Evolutionary conservation across 2,888 invertebrate genomes (phyloP).

Genomic region (Chydorus sphaericus): DNA sequence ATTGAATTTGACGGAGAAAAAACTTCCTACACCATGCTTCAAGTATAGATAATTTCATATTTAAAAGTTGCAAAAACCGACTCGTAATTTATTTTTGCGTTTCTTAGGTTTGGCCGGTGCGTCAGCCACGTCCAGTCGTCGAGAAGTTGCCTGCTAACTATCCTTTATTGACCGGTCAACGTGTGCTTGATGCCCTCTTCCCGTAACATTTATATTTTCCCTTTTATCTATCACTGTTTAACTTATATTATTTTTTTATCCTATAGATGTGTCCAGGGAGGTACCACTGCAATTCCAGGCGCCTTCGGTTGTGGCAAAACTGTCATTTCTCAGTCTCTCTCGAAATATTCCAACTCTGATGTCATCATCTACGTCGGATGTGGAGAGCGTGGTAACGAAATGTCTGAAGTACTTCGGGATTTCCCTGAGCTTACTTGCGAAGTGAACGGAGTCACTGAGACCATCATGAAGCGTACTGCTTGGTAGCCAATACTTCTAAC

Average conservation of each 20-base stretch:
- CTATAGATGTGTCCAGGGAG: constrained; percentile 85
- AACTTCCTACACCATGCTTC: constrained; percentile 86
- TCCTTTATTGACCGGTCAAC: constrained; percentile 93
- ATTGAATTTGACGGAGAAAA: constrained; percentile 96
- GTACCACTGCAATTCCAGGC: constrained; percentile 96
- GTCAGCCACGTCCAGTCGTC: constrained; percentile 88
- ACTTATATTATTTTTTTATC: neutral
- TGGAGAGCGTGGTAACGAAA: constrained; percentile 99
- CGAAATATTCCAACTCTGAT: constrained; percentile 99
- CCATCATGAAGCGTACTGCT: constrained; percentile 98
- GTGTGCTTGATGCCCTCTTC: constrained; percentile 95
- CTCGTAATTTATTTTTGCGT: neutral
- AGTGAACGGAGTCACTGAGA: constrained; percentile 82
- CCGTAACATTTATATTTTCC: constrained; percentile 46
- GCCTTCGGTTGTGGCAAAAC: constrained; percentile 99
- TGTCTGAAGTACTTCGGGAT: constrained; percentile 94
- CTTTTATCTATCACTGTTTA: neutral
- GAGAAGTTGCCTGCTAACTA: constrained; percentile 98
- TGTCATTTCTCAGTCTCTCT: constrained; percentile 97
- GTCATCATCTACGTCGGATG: constrained; percentile 99
- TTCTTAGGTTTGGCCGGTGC: constrained; percentile 81
- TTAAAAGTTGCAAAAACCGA: neutral
- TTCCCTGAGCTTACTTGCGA: constrained; percentile 97
- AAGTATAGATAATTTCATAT: constrained; percentile 32
- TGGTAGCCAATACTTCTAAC: constrained; percentile 99